A percentile compares a stretch with the other conserved stretches of the same genome.
Evolutionary conservation across 2,113 vertebrate species (phyloP).

Genomic region (Pelecanus crispus): DNA sequence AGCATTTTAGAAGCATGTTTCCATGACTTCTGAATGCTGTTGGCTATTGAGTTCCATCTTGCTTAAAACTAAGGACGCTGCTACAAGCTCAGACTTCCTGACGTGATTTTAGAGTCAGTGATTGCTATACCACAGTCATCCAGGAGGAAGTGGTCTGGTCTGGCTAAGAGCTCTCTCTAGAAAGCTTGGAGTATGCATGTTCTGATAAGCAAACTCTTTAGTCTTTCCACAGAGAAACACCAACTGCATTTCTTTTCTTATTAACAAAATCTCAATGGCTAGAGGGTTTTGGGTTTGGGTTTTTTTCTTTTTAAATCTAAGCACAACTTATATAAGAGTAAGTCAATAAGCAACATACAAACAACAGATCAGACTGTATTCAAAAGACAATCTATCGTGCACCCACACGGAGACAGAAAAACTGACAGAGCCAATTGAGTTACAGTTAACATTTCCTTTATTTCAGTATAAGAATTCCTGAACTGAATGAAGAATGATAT

Average conservation of each 20-base stretch:
- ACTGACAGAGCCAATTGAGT: slow-evolving; percentile 67
- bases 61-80: background rate
- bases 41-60: background rate
- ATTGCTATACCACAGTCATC: background rate
- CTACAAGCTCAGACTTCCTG: slow-evolving; percentile 1
- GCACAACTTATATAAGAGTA: background rate
- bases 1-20: background rate
- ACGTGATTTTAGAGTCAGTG: background rate
- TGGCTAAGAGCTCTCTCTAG: background rate
- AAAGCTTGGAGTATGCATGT: background rate
- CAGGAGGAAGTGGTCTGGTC: background rate
- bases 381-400: slow-evolving; percentile 42
- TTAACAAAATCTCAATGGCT: background rate
- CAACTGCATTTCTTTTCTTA: background rate
- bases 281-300: background rate
- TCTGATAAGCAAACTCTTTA: background rate
- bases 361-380: slow-evolving; percentile 25
- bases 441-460: slow-evolving; percentile 68
- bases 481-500: slow-evolving; percentile 54
- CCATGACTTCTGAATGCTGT: background rate
- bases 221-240: background rate
- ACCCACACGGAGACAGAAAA: slow-evolving; percentile 66
- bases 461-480: slow-evolving; percentile 65
- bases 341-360: background rate
- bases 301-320: background rate